Base-by-base conservation (phyloP, 2,797 vertebrate genomes). In the Gouania willdenowi region DNA sequence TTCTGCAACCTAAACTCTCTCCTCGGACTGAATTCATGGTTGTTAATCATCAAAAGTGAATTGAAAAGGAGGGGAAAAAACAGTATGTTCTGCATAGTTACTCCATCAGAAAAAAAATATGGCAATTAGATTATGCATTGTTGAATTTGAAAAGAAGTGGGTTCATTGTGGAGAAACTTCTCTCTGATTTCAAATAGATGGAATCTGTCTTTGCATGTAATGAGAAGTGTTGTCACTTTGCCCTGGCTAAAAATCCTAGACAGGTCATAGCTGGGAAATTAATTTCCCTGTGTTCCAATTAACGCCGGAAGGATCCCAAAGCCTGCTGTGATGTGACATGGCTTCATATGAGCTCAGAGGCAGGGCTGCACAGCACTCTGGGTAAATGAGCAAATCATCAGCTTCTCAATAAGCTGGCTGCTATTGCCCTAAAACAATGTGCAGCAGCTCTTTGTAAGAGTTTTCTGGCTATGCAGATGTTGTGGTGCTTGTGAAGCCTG, bases 91-190 rank as follows among this genome's bases (percentile, higher is more conserved):
- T 36, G 39, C 40, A 26, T 43, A 63, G 59, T 65, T 63, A 66
- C 76, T 75, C 59, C 63, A 51, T 74, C 64, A 68, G 71, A 86
- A 84, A 78, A 77, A 83, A n/a, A 75, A 79, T 47, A 83, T 57
- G 41, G 53, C 74, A 79, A 79, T 84, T 84, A 70, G 80, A 87
- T 85, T 83, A 83, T 80, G 62, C 59, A 84, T 83, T 66, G 54
- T 51, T 75, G 67, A 75, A 76, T 71, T 66, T 63, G 53, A 82
- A 84, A 77, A 66, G 54, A 71, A 75, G 77, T 71, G 54, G 56
- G 69, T 75, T 79, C 64, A 71, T 75, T 73, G 64, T 63, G 51
- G 46, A 65, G 42, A 53, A 51, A 69, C 33, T 44, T 40, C 32
- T 45, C 21, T 62, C 39, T 68, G 71, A 79, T 82, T 71, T 68